phyloP scores from a whole-genome alignment of 2,888 invertebrate genomes.

The Rhyacophila evoluta region DNA sequence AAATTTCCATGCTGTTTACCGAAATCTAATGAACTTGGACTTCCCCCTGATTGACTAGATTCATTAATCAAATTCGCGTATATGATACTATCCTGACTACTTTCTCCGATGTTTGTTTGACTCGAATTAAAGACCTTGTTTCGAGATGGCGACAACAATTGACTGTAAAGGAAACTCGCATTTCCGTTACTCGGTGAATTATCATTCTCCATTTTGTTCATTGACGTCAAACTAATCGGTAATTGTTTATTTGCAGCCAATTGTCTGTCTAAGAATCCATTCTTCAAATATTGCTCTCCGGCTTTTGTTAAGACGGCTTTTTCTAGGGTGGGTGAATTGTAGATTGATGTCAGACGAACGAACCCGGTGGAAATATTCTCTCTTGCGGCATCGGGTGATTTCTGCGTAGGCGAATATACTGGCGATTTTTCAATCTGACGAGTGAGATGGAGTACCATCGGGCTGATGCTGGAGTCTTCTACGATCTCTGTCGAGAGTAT shows the following conservation, averaged over 20 bases:
- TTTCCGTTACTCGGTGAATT: slow-evolving; percentile 57
- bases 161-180: slow-evolving; percentile 68
- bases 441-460: slow-evolving; percentile 51
- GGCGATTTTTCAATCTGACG: slow-evolving; percentile 57
- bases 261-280: slow-evolving; percentile 61
- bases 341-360: slow-evolving; percentile 68
- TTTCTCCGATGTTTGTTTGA: slow-evolving; percentile 54
- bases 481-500: slow-evolving; percentile 68
- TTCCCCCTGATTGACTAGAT: background rate
- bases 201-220: slow-evolving; percentile 65
- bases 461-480: slow-evolving; percentile 65
- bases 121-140: slow-evolving; percentile 58
- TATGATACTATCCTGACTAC: slow-evolving; percentile 32
- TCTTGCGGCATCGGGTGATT: slow-evolving; percentile 50
- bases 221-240: slow-evolving; percentile 67
- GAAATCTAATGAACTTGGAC: background rate
- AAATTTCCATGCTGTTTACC: slow-evolving; percentile 54
- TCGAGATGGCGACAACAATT: slow-evolving; percentile 59
- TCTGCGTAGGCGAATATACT: slow-evolving; percentile 55
- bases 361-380: slow-evolving; percentile 55
- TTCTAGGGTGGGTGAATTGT: slow-evolving; percentile 61
- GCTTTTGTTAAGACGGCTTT: slow-evolving; percentile 56
- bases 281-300: slow-evolving; percentile 57
- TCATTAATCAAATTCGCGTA: slow-evolving; percentile 57
- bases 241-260: slow-evolving; percentile 60